Base-by-base conservation (phyloP, 2,888 invertebrate species). In the Chymomyza fuscimana region DNA sequence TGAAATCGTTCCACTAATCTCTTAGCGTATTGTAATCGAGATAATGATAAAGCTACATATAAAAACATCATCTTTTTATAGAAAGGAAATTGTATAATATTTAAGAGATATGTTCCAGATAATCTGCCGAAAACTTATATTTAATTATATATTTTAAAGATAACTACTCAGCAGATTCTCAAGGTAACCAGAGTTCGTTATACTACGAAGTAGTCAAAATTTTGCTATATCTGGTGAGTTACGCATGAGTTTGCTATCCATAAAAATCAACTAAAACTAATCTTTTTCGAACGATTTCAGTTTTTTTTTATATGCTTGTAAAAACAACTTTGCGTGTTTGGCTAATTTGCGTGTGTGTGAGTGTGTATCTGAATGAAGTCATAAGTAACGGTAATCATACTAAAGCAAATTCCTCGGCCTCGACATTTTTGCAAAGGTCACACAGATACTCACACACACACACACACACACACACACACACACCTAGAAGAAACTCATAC, bases 371-470 rank as follows among this genome's bases (percentile, higher is more conserved):
- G 72, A 80, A 85, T 85, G 78, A 73, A 69, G 69, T 78, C 69
- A 61, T 52, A 73, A 69, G 60, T 59, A 64, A 73, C 54, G 22
- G 16, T 19, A 54, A 19, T 16, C 16, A 54, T 19, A 54, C 54
- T 54, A 54, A 54, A 69, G 77, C 75, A 67, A 82, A 69, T 83
- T 86, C 77, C 86, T 69, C 58, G 79, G 67, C 87, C 86, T 81
- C 88, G 74, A 79, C 85, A 74, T 70, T 74, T 86, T 74, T 65
- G 68, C 40, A 80, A 79, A 87, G 86, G 86, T 86, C 82, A 73
- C 50, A 58, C 9, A 65, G 5, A 40, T 16, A 40, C 50, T 50
- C 63, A 56, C 77, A 71, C 19, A 19, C 50, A 62, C 63, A 52
- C 77, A 71, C 50, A 58, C 9, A 65, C 4, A 40, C n/a, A 40